A percentile compares a stretch with the other conserved stretches of the same genome.
These are phyloP conservation scores for Drosophila littoralis DNA, from an alignment of 1,140 invertebrate species.

Conservation along the genomic window DNA sequence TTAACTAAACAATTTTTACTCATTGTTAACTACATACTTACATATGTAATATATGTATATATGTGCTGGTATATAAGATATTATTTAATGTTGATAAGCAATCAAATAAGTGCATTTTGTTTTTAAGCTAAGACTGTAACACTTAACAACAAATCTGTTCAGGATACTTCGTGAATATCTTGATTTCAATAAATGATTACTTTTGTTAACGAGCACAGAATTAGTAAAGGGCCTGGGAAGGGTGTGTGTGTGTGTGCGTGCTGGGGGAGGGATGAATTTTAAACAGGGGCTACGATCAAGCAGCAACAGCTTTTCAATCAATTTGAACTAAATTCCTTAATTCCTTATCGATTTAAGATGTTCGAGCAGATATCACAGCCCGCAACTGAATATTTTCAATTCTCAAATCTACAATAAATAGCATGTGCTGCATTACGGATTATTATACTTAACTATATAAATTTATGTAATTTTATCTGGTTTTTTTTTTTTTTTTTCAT, in stretches of 20 bases:
- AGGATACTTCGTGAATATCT: neutral
- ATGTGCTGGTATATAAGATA: conserved; percentile 35
- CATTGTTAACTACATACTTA: conserved; percentile 17
- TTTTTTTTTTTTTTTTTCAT: conserved; percentile 1
- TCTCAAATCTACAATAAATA: conserved; percentile 17
- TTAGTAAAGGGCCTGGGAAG: no score
- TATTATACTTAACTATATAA: conserved; percentile 13
- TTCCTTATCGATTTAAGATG: conserved; percentile 7
- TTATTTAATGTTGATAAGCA: conserved; percentile 40
- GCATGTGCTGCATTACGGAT: conserved; percentile 12
- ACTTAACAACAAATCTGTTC: conserved; percentile 38
- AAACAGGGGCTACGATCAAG: neutral
- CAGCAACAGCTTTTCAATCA: conserved; percentile 4
- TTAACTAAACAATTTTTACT: conserved; percentile 7
- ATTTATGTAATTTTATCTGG: conserved; percentile 33
- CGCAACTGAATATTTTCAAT: conserved; percentile 23
- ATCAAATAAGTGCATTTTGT: conserved; percentile 38
- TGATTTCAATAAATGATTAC: neutral
- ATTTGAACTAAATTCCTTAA: conserved; percentile 3
- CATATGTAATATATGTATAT: conserved; percentile 14
- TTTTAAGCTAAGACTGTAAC: conserved; percentile 27
- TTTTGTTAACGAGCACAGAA: no score
- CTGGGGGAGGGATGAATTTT: neutral
- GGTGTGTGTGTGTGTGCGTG: neutral
- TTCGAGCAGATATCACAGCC: conserved; percentile 39